Percentiles rank a stretch among this genome's conserved stretches.
Conservation (phyloP, 2,113 vertebrate species). For the Zosterops borbonicus region DNA sequence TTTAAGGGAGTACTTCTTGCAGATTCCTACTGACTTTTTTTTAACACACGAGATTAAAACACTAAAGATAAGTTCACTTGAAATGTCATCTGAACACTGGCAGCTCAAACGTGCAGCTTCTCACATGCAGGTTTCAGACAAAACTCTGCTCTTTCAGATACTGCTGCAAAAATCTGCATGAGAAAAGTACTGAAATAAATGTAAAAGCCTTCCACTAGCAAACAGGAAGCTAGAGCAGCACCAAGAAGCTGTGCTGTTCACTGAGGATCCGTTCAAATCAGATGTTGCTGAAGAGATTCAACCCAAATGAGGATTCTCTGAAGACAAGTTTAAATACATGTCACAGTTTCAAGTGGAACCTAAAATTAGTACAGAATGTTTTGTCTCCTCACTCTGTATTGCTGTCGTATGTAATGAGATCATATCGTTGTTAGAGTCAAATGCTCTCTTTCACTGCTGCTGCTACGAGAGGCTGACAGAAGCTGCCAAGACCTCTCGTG, state of each 20-base stretch:
- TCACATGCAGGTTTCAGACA: not conserved
- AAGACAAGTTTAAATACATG: not conserved
- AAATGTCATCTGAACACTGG: not conserved
- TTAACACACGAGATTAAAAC: not conserved
- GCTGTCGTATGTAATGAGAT: constrained; percentile 32
- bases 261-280: not conserved
- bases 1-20: not conserved
- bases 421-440: constrained; percentile 18
- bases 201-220: not conserved
- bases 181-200: not conserved
- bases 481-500: not conserved
- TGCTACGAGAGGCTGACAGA: not conserved
- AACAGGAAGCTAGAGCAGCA: constrained; percentile 9
- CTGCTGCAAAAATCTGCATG: not conserved
- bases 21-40: not conserved
- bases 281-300: not conserved
- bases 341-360: not conserved
- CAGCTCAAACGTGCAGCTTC: not conserved
- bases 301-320: not conserved
- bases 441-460: not conserved
- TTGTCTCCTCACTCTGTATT: constrained; percentile 3
- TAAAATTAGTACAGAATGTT: constrained; percentile 33
- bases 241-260: not conserved
- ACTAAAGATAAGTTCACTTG: not conserved
- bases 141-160: not conserved